Evolutionary conservation across 1,140 invertebrate species (phyloP).

Genomic region (Pectinophora gossypiella): DNA sequence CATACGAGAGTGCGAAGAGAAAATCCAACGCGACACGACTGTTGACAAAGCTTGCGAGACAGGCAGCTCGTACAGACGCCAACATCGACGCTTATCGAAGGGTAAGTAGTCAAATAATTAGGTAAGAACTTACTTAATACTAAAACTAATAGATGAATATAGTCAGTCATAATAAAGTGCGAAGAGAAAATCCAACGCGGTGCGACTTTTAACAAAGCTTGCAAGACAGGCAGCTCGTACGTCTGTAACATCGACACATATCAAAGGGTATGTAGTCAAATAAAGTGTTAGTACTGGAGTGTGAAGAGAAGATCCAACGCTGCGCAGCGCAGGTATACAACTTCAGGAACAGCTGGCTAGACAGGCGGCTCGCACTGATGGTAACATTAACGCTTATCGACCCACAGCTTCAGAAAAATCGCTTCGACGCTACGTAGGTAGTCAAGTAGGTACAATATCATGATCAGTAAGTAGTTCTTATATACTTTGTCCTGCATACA

Average conservation of each 20-base stretch:
- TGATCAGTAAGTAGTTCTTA: no score
- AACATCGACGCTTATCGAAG: constrained; percentile 59
- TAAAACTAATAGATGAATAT: no score
- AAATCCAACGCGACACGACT: constrained; percentile 42
- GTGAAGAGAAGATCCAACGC: constrained; percentile 67
- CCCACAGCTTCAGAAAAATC: no score
- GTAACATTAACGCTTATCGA: constrained; percentile 59
- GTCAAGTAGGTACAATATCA: no score
- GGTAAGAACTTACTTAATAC: no score
- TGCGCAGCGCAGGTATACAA: constrained; percentile 41
- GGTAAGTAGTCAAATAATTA: constrained; percentile 33
- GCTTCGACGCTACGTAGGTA: no score
- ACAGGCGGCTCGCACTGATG: constrained; percentile 38
- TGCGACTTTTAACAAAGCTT: constrained; percentile 45
- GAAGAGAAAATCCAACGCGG: constrained; percentile 66
- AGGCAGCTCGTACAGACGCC: constrained; percentile 40
- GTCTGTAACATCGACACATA: constrained; percentile 61
- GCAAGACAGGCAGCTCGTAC: constrained; percentile 35
- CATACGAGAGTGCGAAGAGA: constrained; percentile 60
- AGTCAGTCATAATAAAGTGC: no score
- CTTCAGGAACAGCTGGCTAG: constrained; percentile 50
- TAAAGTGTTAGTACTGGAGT: constrained; percentile 62
- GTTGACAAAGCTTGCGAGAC: constrained; percentile 46
- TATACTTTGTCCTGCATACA: no score
- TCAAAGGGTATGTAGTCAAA: constrained; percentile 50